Conservation (phyloP, 2,888 invertebrate species). For the Meandrusa payeni region DNA sequence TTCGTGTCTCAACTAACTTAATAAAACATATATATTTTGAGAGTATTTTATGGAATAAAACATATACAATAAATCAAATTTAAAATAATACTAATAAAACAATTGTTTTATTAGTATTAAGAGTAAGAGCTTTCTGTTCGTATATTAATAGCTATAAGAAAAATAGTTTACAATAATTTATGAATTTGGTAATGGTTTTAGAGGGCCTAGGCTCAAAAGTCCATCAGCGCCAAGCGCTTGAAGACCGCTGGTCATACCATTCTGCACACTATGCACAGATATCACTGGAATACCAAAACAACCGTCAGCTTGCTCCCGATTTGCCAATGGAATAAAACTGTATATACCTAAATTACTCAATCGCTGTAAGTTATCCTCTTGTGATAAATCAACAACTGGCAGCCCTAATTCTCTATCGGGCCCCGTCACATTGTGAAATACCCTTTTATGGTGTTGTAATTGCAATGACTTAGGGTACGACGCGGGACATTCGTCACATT, state of each 20-base stretch:
- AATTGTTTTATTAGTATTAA: too few relatives aligned
- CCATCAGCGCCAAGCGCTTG: slow-evolving; percentile 85
- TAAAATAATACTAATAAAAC: slow-evolving; percentile 5
- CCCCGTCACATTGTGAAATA: slow-evolving; percentile 69
- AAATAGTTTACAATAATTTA: slow-evolving; percentile 36
- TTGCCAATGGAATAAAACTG: slow-evolving; percentile 87
- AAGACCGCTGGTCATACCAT: slow-evolving; percentile 78
- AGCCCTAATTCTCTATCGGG: slow-evolving; percentile 83
- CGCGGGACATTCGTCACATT: slow-evolving; percentile 87
- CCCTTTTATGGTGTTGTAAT: slow-evolving; percentile 80
- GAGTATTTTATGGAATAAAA: too few relatives aligned
- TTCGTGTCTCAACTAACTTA: too few relatives aligned
- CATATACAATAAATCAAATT: too few relatives aligned
- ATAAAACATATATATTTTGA: too few relatives aligned
- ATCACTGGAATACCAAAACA: slow-evolving; percentile 87
- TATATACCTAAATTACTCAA: slow-evolving; percentile 85
- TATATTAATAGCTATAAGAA: too few relatives aligned
- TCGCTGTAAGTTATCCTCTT: slow-evolving; percentile 83
- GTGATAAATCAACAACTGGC: slow-evolving; percentile 87
- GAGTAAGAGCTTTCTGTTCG: too few relatives aligned
- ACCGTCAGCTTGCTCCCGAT: slow-evolving; percentile 81
- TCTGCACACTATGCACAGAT: slow-evolving; percentile 83
- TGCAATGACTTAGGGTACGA: slow-evolving; percentile 86
- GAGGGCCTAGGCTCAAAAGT: slow-evolving; percentile 86
- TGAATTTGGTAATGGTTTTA: slow-evolving; percentile 80